phyloP scores from a whole-genome alignment of 2,113 vertebrate genomes.

The Rhinoderma darwinii region DNA sequence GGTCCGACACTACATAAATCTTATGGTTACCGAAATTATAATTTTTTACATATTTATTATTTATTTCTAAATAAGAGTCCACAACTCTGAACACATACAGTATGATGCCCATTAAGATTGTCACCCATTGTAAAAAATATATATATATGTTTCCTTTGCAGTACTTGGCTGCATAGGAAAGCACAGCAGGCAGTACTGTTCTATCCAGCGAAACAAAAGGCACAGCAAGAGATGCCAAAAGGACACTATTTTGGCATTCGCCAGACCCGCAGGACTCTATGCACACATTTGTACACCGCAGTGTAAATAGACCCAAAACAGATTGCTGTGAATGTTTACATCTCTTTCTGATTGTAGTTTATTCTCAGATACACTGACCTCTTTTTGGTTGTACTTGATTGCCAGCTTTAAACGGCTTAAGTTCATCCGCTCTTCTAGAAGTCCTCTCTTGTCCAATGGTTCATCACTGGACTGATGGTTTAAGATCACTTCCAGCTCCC shows the following conservation, averaged over 20 bases:
- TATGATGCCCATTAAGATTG: too few relatives aligned
- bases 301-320: not conserved
- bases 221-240: too few relatives aligned
- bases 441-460: conserved; percentile 88
- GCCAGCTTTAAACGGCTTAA: conserved; percentile 97
- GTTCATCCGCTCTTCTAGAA: conserved; percentile 97
- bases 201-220: too few relatives aligned
- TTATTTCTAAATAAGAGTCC: too few relatives aligned
- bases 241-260: not conserved
- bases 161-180: not conserved
- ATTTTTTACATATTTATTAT: too few relatives aligned
- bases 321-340: not conserved
- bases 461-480: conserved; percentile 95
- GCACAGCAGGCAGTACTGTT: too few relatives aligned
- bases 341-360: not conserved
- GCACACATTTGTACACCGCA: not conserved
- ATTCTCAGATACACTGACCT: conserved; percentile 73
- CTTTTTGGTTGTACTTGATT: conserved; percentile 99
- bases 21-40: too few relatives aligned
- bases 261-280: too few relatives aligned
- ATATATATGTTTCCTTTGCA: too few relatives aligned
- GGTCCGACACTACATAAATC: too few relatives aligned
- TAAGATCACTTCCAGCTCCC: conserved; percentile 96
- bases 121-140: not conserved
- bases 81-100: too few relatives aligned